Evolutionary conservation across 2,888 invertebrate species (phyloP), one percentile per base, ranked within the genome.

Genomic region (Caenorhabditis sinica): DNA sequence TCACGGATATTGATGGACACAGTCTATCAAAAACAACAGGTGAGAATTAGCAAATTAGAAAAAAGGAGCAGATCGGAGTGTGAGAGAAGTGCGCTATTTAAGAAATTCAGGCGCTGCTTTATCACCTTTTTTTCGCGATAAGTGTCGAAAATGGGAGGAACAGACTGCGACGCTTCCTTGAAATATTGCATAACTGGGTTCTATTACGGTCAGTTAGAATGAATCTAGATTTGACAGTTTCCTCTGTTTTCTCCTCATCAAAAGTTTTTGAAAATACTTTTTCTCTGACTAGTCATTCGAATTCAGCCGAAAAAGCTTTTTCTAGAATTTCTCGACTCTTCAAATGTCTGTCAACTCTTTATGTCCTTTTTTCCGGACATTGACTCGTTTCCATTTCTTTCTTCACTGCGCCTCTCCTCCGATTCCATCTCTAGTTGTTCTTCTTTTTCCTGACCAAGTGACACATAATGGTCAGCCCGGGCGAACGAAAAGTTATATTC

Each of bases 21-120:
- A 79, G 97, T 97, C 76, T 99, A 99, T 94, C 99, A 99, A 93
- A 99, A 99, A 94, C 99, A 99, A 94, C 98, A 98, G 94, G 95
- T 95, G 74, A 71, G 86, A 63, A 51, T 60, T 80, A 43, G 6
- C 43, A 68, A 40, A 36, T n/a, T n/a, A 5, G 36, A 30, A 23
- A 51, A 17, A 28, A n/a, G 25, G 17, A 58, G n/a, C 11, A 33
- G 20, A 8, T n/a, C 20, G n/a, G 13, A 36, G 11, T 36, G 36
- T 36, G 17, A 13, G 28, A 9, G 9, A 13, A 40, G 40, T 40
- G 40, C 9, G 40, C 9, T 9, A 13, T 40, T 40, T 40, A 40
- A 40, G 13, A 40, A 13, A 40, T 49, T 4, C n/a, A 45, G 4
- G 4, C 20, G 20, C 20, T 6, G 20, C 5, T 5, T 20, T 6